Base-by-base conservation (phyloP, 2,888 invertebrate genomes). In the Troglohyphantes excavatus region DNA sequence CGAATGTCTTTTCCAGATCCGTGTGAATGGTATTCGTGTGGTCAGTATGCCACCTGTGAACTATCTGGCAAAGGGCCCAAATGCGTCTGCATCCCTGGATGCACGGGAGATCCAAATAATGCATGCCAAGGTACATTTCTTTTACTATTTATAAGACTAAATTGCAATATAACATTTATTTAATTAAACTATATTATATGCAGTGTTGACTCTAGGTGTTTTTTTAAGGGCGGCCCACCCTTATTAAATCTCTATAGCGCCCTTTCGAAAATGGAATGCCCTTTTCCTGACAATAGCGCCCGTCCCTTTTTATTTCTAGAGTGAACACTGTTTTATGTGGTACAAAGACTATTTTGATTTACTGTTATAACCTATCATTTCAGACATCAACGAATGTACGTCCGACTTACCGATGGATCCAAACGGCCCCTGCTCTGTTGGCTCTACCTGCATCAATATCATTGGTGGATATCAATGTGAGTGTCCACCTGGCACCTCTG, bases 41-140 rank as follows among this genome's bases (percentile, higher is more conserved):
- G 98, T 43, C 96, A 97, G 73, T 97, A 98, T 93, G 96, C 97
- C 2, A 96, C 96, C 94, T 98, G 98, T 93, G 97, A 97, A 0
- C 97, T 97, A 0, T 96, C 96, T 90, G 96, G 96, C 90, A 90
- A 90, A 61, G 92, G 91, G 17, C 91, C 92, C 9, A 0, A 96
- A 81, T 92, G 92, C 72, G 91, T 91, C 26, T 92, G 92, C 63
- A 91, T 91, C 46, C 83, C 90, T 23, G 98, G 98, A 17, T 97
- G 95, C 93, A 96, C 96, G 93, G 97, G 98, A 13, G 96, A 97
- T 94, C 96, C 97, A 0, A 95, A 97, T 63, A 95, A 96, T 92
- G 97, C 97, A 43, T 97, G 97, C 93, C 95, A 95, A 0, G 91
- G 91, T 92, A 85, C 89, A 61, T 29, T 23, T 27, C n/a, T 43